Evolutionary conservation across 23 tunicate species (phyloP), one percentile per base, ranked within the genome.

Genomic region (Ciona savignyi): DNA sequence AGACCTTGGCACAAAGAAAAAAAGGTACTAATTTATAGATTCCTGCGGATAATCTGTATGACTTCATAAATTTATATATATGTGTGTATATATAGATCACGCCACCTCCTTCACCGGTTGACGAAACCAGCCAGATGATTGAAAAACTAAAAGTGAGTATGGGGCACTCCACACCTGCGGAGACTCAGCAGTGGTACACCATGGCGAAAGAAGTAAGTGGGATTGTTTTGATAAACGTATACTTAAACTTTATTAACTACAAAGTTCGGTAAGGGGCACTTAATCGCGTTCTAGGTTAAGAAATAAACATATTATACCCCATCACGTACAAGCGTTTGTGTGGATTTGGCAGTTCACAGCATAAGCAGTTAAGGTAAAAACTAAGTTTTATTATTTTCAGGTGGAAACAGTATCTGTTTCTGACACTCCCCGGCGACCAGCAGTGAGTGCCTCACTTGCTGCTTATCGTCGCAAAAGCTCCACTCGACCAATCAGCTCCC

Each of bases 141-240:
- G 33, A 87, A 63, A 64, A 60, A 25, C 80, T 87, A 42, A 48
- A 63, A 24, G 95, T 81, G 1, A 83, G 84, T 2, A 25, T 81
- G 1, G 95, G 95, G 3, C 56, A 76, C 51, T 83, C 84, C 61
- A 31, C 82, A 15, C 70, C 85, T 25, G 33, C 95, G 20, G 86
- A 87, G 60, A 76, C 86, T 3, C 81, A 76, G 31, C 82, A 87
- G 66, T 87, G 95, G 95, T 81, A 33, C 70, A 81, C 78, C 20
- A 69, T 80, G 29, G 86, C 95, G 1, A 87, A 87, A 71, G 78
- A 87, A 74, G 95, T 87, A 22, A 70, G 32, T n/a, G n/a, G n/a
- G n/a, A n/a, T n/a, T n/a, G n/a, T n/a, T n/a, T n/a, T n/a, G n/a
- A n/a, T n/a, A n/a, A n/a, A n/a, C n/a, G n/a, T n/a, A n/a, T n/a